phyloP scores from a whole-genome alignment of 2,113 vertebrate species.

The Phalacrocorax carbo region DNA sequence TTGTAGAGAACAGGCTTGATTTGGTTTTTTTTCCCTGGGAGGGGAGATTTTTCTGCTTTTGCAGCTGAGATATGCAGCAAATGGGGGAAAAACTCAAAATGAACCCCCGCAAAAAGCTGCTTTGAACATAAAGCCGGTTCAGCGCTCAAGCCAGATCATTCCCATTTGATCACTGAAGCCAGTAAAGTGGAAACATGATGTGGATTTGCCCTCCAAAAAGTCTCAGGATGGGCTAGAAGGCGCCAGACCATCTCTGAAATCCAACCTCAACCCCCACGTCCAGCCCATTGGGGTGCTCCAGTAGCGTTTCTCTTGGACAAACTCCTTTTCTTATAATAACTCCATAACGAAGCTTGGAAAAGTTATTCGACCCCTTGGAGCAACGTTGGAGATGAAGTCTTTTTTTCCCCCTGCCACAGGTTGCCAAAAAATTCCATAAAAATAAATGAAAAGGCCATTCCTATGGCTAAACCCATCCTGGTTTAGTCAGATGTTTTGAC shows the following conservation, averaged over 20 bases:
- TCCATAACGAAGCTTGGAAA: neutral
- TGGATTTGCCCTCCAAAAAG: neutral
- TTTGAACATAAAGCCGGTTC: fast-evolving
- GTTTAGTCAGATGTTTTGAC: fast-evolving
- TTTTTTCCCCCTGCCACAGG: neutral
- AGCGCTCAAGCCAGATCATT: neutral
- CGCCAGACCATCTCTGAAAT: fast-evolving
- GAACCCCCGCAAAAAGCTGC: neutral
- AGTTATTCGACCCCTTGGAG: neutral
- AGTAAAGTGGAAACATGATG: neutral
- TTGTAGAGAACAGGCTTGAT: neutral
- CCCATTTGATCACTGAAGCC: fast-evolving
- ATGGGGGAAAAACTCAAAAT: neutral
- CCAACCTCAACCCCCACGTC: neutral
- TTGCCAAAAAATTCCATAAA: neutral
- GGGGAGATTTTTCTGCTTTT: neutral
- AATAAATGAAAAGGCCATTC: neutral
- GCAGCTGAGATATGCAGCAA: neutral
- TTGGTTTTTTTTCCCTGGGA: neutral
- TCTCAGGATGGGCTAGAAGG: neutral
- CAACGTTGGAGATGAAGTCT: neutral
- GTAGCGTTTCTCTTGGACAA: neutral
- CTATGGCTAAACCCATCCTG: fast-evolving
- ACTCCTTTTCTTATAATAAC: neutral
- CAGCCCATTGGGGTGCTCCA: neutral